Percentiles rank a stretch among this genome's conserved stretches.
phyloP scores from a whole-genome alignment of 1,140 invertebrate genomes.

The Pantala flavescens region DNA sequence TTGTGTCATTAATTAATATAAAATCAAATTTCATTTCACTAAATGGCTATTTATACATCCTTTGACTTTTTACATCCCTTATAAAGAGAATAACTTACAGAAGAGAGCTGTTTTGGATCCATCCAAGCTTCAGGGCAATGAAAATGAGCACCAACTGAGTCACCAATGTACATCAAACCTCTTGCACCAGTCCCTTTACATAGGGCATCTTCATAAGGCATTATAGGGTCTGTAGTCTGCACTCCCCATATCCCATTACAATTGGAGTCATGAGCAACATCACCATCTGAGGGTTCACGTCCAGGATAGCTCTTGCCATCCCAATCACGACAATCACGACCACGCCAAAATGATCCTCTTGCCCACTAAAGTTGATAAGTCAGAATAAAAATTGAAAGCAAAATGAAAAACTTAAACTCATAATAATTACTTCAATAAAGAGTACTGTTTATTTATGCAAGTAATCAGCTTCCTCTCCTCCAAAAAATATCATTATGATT shows the following conservation, averaged over 20 bases:
- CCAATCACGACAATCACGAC: slow-evolving; percentile 39
- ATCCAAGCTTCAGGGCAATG: slow-evolving; percentile 40
- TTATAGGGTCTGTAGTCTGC: slow-evolving; percentile 25
- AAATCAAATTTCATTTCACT: too few species aligned
- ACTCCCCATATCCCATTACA: slow-evolving; percentile 42
- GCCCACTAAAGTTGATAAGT: slow-evolving; percentile 20
- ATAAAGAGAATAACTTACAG: slow-evolving; percentile 24
- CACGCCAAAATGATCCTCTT: slow-evolving; percentile 38
- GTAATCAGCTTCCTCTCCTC: too few species aligned
- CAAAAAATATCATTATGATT: too few species aligned
- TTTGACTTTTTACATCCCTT: too few species aligned
- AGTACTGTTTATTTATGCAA: too few species aligned
- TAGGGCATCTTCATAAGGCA: slow-evolving; percentile 35
- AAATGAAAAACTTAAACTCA: not conserved
- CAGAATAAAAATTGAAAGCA: not conserved
- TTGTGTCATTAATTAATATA: too few species aligned
- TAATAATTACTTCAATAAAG: too few species aligned
- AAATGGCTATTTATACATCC: too few species aligned
- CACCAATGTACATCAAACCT: slow-evolving; percentile 40
- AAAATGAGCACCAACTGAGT: slow-evolving; percentile 44
- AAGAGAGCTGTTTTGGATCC: slow-evolving; percentile 30
- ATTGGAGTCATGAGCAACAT: slow-evolving; percentile 35
- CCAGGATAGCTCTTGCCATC: slow-evolving; percentile 35
- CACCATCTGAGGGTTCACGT: slow-evolving; percentile 28
- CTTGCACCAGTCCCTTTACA: slow-evolving; percentile 31